Conservation (phyloP, 2,888 invertebrate genomes). For the Synanthedon vespiformis region DNA sequence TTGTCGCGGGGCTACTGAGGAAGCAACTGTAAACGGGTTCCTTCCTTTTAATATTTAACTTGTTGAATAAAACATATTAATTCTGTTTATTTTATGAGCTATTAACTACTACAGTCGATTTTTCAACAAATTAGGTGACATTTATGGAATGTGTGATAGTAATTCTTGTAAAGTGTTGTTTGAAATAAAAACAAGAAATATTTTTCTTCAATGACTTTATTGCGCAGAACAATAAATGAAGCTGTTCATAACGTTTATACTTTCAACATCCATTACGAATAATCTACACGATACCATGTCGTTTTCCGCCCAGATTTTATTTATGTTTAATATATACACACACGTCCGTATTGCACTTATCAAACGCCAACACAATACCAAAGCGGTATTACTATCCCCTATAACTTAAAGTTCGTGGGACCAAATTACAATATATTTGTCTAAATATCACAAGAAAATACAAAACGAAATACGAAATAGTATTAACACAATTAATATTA, state of each 20-base stretch:
- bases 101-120: background rate
- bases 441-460: slow-evolving; percentile 71
- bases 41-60: too few relatives aligned
- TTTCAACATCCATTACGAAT: slow-evolving; percentile 70
- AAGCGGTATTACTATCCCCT: slow-evolving; percentile 52
- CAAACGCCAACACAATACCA: slow-evolving; percentile 46
- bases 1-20: background rate
- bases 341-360: slow-evolving; percentile 64
- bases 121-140: background rate
- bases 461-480: slow-evolving; percentile 69
- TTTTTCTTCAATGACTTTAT: slow-evolving; percentile 67
- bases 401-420: slow-evolving; percentile 68
- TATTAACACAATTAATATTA: slow-evolving; percentile 67
- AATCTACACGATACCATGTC: slow-evolving; percentile 61
- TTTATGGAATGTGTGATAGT: too few relatives aligned
- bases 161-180: slow-evolving; percentile 1
- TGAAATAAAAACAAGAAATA: slow-evolving; percentile 57
- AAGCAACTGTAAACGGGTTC: background rate
- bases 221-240: slow-evolving; percentile 70
- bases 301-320: slow-evolving; percentile 41
- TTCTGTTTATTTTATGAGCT: too few relatives aligned
- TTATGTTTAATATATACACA: slow-evolving; percentile 53
- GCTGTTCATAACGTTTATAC: slow-evolving; percentile 67
- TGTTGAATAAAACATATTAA: too few relatives aligned
- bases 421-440: slow-evolving; percentile 64